A percentile compares a stretch with the other conserved stretches of the same genome.
Conservation (phyloP, 2,888 invertebrate species). For the Campaea margaritaria region DNA sequence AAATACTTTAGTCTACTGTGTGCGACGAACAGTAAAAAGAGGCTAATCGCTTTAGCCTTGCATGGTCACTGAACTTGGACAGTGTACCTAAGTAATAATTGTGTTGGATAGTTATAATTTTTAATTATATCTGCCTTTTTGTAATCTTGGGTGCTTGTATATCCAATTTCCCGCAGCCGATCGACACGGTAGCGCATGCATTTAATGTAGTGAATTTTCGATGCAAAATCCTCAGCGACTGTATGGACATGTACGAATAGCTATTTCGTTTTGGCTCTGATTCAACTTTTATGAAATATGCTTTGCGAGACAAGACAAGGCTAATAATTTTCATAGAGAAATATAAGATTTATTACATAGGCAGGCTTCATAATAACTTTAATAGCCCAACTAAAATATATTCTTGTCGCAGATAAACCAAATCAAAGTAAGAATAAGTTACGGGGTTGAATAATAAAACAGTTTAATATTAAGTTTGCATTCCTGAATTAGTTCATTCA, state of each 20-base stretch:
- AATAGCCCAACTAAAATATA: slow-evolving; percentile 1
- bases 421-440: not conserved
- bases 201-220: slow-evolving; percentile 50
- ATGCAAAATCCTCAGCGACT: slow-evolving; percentile 39
- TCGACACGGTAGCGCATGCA: slow-evolving; percentile 46
- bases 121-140: slow-evolving; percentile 4
- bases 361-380: slow-evolving; percentile 1
- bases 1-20: slow-evolving; percentile 45
- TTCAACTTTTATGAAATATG: slow-evolving; percentile 54
- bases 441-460: slow-evolving; percentile 28
- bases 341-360: slow-evolving; percentile 7
- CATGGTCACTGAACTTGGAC: slow-evolving; percentile 54
- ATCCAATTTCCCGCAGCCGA: slow-evolving; percentile 14
- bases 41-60: slow-evolving; percentile 54
- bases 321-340: slow-evolving; percentile 17
- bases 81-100: slow-evolving; percentile 5
- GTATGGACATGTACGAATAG: slow-evolving; percentile 36
- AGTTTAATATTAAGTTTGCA: slow-evolving; percentile 51
- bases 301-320: slow-evolving; percentile 18
- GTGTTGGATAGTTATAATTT: slow-evolving; percentile 7
- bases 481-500: slow-evolving; percentile 62
- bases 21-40: slow-evolving; percentile 50
- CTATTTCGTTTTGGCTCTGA: slow-evolving; percentile 53
- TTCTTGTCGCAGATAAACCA: not conserved
- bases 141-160: slow-evolving; percentile 4